Evolutionary conservation across 2,888 invertebrate genomes (phyloP), one percentile per base, ranked within the genome.

Genomic region (Cheilosia soror): DNA sequence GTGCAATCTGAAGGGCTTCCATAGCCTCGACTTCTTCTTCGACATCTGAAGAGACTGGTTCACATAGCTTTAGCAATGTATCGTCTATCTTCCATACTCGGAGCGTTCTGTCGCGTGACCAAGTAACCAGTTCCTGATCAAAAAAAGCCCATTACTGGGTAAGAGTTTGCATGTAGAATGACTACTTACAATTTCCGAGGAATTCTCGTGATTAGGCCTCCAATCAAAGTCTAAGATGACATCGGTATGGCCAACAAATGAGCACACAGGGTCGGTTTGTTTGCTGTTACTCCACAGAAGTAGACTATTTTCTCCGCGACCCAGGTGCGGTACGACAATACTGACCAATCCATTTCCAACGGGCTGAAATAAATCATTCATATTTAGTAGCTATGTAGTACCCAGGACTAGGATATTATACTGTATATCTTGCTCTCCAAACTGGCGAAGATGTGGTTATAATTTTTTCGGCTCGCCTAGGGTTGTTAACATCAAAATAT

Each of bases 171-270:
- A 4, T 15, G 20, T 4, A 2, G 27, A 62, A 25, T 6, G 11
- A 5, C 4, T 2, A 3, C 88, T 88, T 87, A 92, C 92, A 82
- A 92, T 91, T 89, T 92, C 91, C 13, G 88, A 88, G 29, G 89
- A 89, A 62, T 91, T 92, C 81, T 93, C 93, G 88, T 92, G 93
- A 89, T 95, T 95, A 85, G 96, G 96, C 68, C 97, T 94, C 98
- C 98, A 98, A 87, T 97, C 97, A 94, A 98, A 98, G 89, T 98
- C 98, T 78, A 98, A 93, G 5, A 99, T 97, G 55, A 98, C 97
- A 93, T 98, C 98, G 6, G 96, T 96, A 90, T 98, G 98, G 0
- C 98, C 98, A n/a, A 97, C 96, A 91, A 98, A 96, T 33, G 97
- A 96, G 90, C 98, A 97, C 55, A 98, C 96, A 1, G 98, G 96